A percentile compares a stretch with the other conserved stretches of the same genome.
phyloP scores from a whole-genome alignment of 1,140 invertebrate genomes.

The Eriocheir sinensis region DNA sequence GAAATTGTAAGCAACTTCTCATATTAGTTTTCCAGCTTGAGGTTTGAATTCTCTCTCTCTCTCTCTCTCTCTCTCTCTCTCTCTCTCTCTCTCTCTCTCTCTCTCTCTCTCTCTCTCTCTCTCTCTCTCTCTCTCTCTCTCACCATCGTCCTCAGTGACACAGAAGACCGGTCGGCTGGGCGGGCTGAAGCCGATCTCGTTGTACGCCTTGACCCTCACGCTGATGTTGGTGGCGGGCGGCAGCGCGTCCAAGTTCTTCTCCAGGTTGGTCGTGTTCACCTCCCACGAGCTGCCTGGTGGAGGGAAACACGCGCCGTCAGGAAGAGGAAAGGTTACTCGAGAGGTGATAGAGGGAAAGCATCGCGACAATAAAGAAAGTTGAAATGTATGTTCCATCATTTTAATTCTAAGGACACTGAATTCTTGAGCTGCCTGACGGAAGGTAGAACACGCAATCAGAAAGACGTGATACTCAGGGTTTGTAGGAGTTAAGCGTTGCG shows the following conservation, averaged over 20 bases:
- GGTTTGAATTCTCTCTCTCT: too few species aligned
- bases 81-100: too few species aligned
- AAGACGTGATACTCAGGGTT: too few species aligned
- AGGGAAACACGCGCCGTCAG: not conserved
- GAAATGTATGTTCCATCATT: too few species aligned
- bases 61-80: too few species aligned
- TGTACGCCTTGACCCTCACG: slow-evolving; percentile 83
- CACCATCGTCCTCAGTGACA: slow-evolving; percentile 82
- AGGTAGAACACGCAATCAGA: too few species aligned
- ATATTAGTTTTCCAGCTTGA: too few species aligned
- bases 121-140: slow-evolving; percentile 35
- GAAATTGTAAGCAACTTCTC: too few species aligned
- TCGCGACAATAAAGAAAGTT: too few species aligned
- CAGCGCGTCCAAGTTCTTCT: slow-evolving; percentile 60
- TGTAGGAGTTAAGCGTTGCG: too few species aligned
- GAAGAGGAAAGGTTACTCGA: not conserved
- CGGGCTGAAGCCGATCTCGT: slow-evolving; percentile 84
- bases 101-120: not conserved
- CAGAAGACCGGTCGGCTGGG: slow-evolving; percentile 80
- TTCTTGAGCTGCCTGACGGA: too few species aligned
- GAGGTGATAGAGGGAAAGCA: slow-evolving; percentile 4
- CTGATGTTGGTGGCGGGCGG: slow-evolving; percentile 82
- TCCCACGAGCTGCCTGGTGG: slow-evolving; percentile 46
- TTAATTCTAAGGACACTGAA: too few species aligned
- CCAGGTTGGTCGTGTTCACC: slow-evolving; percentile 69